Percentiles rank a stretch among this genome's conserved stretches.
Conservation (phyloP, 1,140 invertebrate genomes). For the Drosophila repleta region DNA sequence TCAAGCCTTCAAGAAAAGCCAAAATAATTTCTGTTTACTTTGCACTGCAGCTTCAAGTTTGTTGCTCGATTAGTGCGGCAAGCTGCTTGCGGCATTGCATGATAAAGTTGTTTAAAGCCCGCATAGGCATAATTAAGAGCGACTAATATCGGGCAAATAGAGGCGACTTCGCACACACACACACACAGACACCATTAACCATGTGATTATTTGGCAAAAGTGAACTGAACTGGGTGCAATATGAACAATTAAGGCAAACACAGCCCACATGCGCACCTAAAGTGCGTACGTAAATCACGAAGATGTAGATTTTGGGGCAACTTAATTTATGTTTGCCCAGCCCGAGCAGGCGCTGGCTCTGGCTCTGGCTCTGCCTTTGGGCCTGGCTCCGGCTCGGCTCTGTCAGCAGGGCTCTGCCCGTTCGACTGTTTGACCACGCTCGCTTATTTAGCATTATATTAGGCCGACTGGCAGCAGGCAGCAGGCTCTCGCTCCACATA, state of each 20-base stretch:
- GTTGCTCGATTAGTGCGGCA: not conserved
- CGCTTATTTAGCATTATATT: conserved; percentile 36
- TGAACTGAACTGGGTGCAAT: conserved; percentile 43
- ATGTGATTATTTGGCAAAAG: conserved; percentile 64
- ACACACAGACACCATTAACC: conserved; percentile 30
- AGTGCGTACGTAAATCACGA: conserved; percentile 64
- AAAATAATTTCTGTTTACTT: not conserved
- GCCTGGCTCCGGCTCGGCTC: not conserved
- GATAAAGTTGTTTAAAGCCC: not conserved
- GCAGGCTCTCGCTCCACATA: conserved; percentile 34
- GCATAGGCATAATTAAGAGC: conserved; percentile 44
- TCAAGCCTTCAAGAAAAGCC: too few species aligned
- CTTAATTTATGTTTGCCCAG: conserved; percentile 59
- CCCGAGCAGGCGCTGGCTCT: too few species aligned
- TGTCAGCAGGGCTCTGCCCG: not conserved
- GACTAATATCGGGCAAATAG: not conserved
- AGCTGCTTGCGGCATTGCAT: too few species aligned
- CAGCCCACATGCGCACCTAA: conserved; percentile 41
- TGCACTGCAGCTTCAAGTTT: not conserved
- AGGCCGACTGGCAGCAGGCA: conserved; percentile 14
- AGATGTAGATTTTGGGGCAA: conserved; percentile 57
- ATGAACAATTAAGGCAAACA: conserved; percentile 55
- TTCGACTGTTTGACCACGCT: not conserved
- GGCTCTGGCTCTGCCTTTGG: too few species aligned
- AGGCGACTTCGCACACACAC: conserved; percentile 2